A percentile compares a stretch with the other conserved stretches of the same genome.
These are phyloP conservation scores for Yponomeuta cagnagella DNA, from an alignment of 2,888 invertebrate species.

Conservation along the genomic window DNA sequence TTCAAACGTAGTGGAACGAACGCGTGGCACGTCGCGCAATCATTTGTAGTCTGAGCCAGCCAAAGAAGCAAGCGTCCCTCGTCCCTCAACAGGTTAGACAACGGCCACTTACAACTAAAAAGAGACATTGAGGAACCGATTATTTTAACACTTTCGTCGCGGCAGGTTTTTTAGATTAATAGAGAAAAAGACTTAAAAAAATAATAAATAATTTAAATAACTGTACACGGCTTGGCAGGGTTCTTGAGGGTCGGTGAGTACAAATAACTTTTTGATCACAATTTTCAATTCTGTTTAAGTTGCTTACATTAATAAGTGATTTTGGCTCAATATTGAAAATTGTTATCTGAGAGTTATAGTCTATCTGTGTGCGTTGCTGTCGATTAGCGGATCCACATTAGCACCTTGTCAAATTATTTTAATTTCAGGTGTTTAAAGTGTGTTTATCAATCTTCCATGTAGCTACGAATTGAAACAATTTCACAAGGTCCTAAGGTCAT, in stretches of 20 bases:
- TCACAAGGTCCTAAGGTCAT: not conserved
- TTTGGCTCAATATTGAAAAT: no score
- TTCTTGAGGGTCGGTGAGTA: not conserved
- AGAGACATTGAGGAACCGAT: slow-evolving; percentile 14
- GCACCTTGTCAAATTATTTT: not conserved
- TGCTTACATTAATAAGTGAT: no score
- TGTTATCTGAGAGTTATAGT: no score
- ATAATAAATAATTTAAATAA: slow-evolving; percentile 14
- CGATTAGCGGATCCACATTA: not conserved
- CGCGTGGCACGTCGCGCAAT: not conserved
- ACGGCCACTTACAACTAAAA: slow-evolving; percentile 5
- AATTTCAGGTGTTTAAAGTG: not conserved
- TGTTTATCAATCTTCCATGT: not conserved
- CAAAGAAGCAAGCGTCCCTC: not conserved
- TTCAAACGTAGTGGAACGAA: no score
- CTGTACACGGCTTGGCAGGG: not conserved
- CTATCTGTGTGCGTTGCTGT: no score
- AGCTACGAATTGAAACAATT: not conserved
- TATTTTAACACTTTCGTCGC: slow-evolving; percentile 9
- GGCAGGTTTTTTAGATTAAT: not conserved
- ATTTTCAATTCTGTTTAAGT: not conserved
- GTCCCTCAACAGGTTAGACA: slow-evolving; percentile 37
- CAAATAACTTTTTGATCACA: not conserved
- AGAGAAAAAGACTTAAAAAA: not conserved
- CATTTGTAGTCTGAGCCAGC: not conserved